These are phyloP conservation scores for Mirza zaza DNA, from an alignment of 2,113 vertebrate genomes.

Conservation along the genomic window DNA sequence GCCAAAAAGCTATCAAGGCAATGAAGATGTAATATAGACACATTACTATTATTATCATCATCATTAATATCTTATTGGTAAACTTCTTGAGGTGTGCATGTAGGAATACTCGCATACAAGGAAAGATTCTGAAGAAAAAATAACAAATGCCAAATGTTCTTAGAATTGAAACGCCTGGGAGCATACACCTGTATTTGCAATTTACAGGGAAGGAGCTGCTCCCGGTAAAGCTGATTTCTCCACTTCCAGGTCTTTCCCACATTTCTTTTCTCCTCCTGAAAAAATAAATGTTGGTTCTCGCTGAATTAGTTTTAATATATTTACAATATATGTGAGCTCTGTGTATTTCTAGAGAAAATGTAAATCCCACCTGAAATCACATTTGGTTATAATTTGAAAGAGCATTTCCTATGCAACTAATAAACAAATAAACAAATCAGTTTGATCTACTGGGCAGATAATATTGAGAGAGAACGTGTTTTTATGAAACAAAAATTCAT, in stretches of 20 bases:
- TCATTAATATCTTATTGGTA: neutral
- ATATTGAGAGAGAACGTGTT: conserved; percentile 77
- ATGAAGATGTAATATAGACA: neutral
- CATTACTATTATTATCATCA: neutral
- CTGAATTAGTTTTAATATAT: conserved; percentile 84
- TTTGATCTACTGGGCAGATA: conserved; percentile 83
- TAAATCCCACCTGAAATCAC: conserved; percentile 80
- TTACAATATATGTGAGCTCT: conserved; percentile 75
- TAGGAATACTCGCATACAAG: conserved; percentile 31
- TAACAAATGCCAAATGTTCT: conserved; percentile 60
- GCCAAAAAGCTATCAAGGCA: neutral
- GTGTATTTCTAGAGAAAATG: conserved; percentile 74
- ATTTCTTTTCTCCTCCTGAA: conserved; percentile 65
- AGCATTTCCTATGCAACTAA: conserved; percentile 78
- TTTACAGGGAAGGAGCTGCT: conserved; percentile 70
- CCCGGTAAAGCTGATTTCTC: conserved; percentile 74
- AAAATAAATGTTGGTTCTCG: conserved; percentile 80
- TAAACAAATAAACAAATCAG: conserved; percentile 86
- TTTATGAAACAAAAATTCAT: conserved; percentile 79
- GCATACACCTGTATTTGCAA: conserved; percentile 75
- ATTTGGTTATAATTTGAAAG: conserved; percentile 81
- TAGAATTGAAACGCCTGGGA: conserved; percentile 35
- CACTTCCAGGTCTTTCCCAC: conserved; percentile 51
- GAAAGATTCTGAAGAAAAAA: conserved; percentile 46
- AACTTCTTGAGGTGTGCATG: neutral